Base-by-base conservation (phyloP, 1,140 invertebrate genomes). In the Trachymyrmex cornetzi region DNA sequence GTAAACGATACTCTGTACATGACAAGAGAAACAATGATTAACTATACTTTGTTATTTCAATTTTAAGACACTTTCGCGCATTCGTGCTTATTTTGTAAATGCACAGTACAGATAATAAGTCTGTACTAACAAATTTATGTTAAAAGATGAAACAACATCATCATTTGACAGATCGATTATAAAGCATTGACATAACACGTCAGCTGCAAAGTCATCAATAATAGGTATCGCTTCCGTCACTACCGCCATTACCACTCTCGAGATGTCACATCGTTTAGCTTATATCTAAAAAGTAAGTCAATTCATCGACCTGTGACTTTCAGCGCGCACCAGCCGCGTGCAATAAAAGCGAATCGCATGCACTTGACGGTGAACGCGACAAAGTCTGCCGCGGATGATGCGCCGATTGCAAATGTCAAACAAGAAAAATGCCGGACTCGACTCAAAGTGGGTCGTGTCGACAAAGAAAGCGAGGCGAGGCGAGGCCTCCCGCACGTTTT, bases 371-470 rank as follows among this genome's bases (percentile, higher is more conserved):
- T 16, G 24, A 30, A 53, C 22, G 71, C 38, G 27, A 82, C 67
- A 81, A 74, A 82, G 44, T 75, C 30, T 50, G 14, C 59, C n/a
- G 81, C 38, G 24, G 27, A 38, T 48, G 74, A 77, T 82, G 67
- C 71, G 64, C 75, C 38, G 72, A 24, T 24, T 57, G 48, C 72
- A 77, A 71, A 79, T 79, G 74, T 85, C 79, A 85, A 85, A 88
- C 64, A 88, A 89, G 87, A 89, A 88, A 88, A 88, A 89, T 79
- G 30, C 14, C 27, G 27, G 72, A 44, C 30, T 85, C 86, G 24
- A n/a, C 9, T 79, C 74, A 22, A 85, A 89, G 64, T 88, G 50
- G 86, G 66, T 89, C 87, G 88, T 30, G 11, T 12, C 53, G 53
- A 88, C 22, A 74, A 88, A 74, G 66, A 85, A 89, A 88, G 66